phyloP scores from a whole-genome alignment of 2,113 vertebrate genomes.

The Psilopsiagon aurifrons region DNA sequence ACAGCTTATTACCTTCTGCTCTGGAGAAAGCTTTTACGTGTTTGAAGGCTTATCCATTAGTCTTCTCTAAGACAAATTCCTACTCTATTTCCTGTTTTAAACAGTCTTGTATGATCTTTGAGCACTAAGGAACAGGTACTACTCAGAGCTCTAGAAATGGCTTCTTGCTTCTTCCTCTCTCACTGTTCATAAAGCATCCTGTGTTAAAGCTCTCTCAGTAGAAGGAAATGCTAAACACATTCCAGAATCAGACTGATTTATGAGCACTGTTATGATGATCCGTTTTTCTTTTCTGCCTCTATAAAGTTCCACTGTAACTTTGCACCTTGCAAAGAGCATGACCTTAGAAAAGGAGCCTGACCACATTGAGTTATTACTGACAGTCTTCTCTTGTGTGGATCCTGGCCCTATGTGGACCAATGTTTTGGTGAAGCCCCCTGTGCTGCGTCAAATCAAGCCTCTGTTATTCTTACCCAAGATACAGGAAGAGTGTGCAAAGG shows the following conservation, averaged over 20 bases:
- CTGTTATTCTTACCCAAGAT: conserved; percentile 83
- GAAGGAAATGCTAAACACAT: background rate
- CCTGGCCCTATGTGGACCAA: background rate
- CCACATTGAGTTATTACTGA: accelerated
- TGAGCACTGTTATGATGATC: background rate
- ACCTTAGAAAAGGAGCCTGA: background rate
- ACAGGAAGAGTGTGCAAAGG: conserved; percentile 84
- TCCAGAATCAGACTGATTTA: background rate
- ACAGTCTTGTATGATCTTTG: background rate
- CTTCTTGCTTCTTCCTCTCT: background rate
- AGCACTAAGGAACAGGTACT: background rate
- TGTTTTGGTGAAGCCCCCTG: background rate
- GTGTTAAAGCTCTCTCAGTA: background rate
- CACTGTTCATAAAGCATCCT: background rate
- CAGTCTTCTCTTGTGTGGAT: background rate
- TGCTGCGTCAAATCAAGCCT: background rate
- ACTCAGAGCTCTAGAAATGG: background rate
- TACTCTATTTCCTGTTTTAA: background rate
- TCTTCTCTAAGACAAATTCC: background rate
- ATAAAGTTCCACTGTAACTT: background rate
- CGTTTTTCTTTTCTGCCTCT: background rate
- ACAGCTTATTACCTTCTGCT: background rate
- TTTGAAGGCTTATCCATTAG: background rate
- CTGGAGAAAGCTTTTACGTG: background rate
- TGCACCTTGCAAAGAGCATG: background rate